Conservation (phyloP, 1,140 invertebrate genomes). For the Pseudomyrmex dendroicus region DNA sequence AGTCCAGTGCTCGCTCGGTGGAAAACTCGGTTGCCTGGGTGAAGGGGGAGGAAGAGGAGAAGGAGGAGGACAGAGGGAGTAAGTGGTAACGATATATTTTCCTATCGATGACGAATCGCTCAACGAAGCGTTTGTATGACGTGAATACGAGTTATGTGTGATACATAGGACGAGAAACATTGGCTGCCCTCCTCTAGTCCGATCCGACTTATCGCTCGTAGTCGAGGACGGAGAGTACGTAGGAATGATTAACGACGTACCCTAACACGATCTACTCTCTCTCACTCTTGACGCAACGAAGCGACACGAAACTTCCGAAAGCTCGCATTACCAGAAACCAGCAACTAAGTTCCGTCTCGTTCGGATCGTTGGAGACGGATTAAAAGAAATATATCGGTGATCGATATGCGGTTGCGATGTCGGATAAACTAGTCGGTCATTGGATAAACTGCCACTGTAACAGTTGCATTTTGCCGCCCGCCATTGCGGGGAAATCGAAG, state of each 20-base stretch:
- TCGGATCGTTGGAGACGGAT: conserved; percentile 57
- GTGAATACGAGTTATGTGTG: conserved; percentile 53
- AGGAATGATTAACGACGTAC: conserved; percentile 78
- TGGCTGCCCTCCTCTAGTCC: conserved; percentile 21
- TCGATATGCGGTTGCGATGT: conserved; percentile 38
- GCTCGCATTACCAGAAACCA: conserved; percentile 45
- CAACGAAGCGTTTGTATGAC: conserved; percentile 67
- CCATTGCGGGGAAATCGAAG: not conserved
- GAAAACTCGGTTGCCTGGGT: conserved; percentile 8
- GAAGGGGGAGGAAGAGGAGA: not conserved
- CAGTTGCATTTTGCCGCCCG: conserved; percentile 29
- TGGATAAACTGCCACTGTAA: conserved; percentile 25
- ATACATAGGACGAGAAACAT: conserved; percentile 49
- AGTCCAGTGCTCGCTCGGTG: conserved; percentile 1
- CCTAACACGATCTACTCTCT: not conserved
- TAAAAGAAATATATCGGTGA: conserved; percentile 53
- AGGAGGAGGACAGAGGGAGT: not conserved
- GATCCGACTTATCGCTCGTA: conserved; percentile 56
- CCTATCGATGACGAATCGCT: conserved; percentile 73
- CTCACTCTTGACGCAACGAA: conserved; percentile 65
- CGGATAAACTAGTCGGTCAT: conserved; percentile 38
- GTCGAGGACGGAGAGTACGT: conserved; percentile 42
- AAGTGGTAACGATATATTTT: conserved; percentile 66
- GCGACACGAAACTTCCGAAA: conserved; percentile 72
- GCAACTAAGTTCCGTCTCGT: conserved; percentile 47